Base-by-base conservation (phyloP, 2,113 vertebrate genomes). In the Ammodramus savannarum region DNA sequence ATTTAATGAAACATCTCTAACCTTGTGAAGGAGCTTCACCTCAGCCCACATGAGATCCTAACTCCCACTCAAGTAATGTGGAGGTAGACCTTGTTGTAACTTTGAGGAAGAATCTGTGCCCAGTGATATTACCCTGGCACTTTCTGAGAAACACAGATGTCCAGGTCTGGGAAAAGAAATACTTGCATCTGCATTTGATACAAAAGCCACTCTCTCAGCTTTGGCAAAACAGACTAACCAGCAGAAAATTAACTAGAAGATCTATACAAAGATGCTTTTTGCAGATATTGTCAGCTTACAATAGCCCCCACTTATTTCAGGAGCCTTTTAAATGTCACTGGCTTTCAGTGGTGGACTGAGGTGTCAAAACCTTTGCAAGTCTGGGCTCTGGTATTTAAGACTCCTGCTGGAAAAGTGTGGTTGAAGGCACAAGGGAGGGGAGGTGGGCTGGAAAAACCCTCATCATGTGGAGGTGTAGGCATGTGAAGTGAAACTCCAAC, bases 371-470 rank as follows among this genome's bases (percentile, higher is more conserved):
- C 27, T 89, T 87, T 68, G 27, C 43, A 78, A 52, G 38, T 75
- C 75, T 75, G 65, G 31, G 11, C 32, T 76, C 46, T 66, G 5
- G 22, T 44, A 26, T 79, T 66, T 82, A 41, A 80, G 55, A 51
- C 10, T 86, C 29, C 32, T 74, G 9, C 32, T 80, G 36, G 19
- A 83, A 66, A 86, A 80, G 11, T 3, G 8, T 41, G 67, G 10
- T 11, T 62, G 48, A 77, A 88, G 52, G 25, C 67, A 85, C 55
- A 58, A 13, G 8, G 15, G 18, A 20, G 6, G 27, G 10, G 5
- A 9, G n/a, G 12, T 0, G 0, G 21, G 15, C 15, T 57, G 31
- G 32, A 55, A 54, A 84, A 78, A 39, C 16, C 13, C 26, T 46
- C 55, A 19, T 82, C 20, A 14, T 7, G 39, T 54, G 46, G 48